A percentile compares a stretch with the other conserved stretches of the same genome.
phyloP scores from a whole-genome alignment of 1,140 invertebrate species.

The Pygmarrhopalites habei region DNA sequence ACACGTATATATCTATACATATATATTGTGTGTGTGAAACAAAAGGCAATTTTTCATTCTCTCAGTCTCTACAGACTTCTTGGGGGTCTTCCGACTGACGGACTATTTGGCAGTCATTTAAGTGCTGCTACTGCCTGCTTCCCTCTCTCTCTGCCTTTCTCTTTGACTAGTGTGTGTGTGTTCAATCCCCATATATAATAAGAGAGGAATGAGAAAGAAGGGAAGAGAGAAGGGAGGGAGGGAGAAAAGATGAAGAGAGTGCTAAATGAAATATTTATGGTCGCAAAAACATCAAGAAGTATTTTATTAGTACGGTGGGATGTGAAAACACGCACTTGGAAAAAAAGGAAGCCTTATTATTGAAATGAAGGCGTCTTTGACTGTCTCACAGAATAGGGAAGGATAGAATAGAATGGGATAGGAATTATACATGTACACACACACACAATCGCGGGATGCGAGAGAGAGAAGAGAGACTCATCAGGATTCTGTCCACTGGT shows the following conservation, averaged over 20 bases:
- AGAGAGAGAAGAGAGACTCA: background rate
- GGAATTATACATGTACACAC: too few species aligned
- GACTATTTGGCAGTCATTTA: too few species aligned
- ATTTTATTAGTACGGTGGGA: conserved; percentile 11
- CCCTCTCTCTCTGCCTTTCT: conserved; percentile 2
- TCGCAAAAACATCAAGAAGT: conserved; percentile 15
- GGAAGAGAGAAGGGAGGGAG: too few species aligned
- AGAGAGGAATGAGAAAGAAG: too few species aligned
- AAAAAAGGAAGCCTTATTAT: background rate
- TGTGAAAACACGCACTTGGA: conserved; percentile 6
- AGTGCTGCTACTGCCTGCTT: background rate
- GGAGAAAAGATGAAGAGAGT: conserved; percentile 27
- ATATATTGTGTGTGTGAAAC: too few species aligned
- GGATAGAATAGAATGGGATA: too few species aligned
- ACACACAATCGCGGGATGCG: too few species aligned
- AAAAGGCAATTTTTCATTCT: conserved; percentile 31
- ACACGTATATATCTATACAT: too few species aligned
- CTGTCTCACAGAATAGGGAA: too few species aligned
- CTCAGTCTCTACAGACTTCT: conserved; percentile 4
- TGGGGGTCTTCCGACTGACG: conserved; percentile 13
- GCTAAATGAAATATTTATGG: conserved; percentile 34
- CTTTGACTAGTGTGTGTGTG: too few species aligned
- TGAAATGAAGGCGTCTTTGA: too few species aligned
- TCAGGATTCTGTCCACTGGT: conserved; percentile 7
- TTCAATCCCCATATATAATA: too few species aligned